Conservation (phyloP, 2,888 invertebrate genomes). For the Penaeus monodon region DNA sequence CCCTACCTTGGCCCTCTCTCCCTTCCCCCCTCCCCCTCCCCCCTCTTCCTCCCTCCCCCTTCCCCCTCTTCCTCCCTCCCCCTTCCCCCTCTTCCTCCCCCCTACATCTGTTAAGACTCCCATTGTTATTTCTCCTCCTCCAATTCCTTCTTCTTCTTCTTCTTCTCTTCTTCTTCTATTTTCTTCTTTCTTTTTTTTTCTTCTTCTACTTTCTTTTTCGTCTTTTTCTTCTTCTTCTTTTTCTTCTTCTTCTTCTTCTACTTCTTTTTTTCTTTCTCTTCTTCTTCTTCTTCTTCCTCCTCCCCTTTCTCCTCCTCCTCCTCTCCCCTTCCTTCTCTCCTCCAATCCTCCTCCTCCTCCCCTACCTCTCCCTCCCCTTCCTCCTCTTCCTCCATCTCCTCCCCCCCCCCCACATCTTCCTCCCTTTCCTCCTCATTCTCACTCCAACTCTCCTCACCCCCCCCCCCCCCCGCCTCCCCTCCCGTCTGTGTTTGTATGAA, state of each 20-base stretch:
- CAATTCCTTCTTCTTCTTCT: no score
- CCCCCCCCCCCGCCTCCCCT: not conserved
- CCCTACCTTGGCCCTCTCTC: no score
- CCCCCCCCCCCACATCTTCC: not conserved
- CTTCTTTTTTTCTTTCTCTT: no score
- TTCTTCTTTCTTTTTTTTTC: not conserved
- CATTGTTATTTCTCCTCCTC: no score
- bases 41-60: no score
- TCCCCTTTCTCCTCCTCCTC: conserved; percentile 2
- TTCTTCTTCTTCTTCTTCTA: not conserved
- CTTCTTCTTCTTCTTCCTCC: not conserved
- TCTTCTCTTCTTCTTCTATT: not conserved
- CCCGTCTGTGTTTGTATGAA: conserved; percentile 14
- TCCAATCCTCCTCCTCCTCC: not conserved
- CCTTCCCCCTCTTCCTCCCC: no score
- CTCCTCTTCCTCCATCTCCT: not conserved
- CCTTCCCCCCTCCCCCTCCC: no score
- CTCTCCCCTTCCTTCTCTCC: not conserved
- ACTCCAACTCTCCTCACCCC: not conserved
- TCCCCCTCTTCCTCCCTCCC: no score
- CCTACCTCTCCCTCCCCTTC: not conserved
- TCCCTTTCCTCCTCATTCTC: not conserved
- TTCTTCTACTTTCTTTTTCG: not conserved
- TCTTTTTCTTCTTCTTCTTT: not conserved
- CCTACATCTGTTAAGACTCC: no score